Conservation (phyloP, 2,888 invertebrate genomes). For the Chorisops tibialis region DNA sequence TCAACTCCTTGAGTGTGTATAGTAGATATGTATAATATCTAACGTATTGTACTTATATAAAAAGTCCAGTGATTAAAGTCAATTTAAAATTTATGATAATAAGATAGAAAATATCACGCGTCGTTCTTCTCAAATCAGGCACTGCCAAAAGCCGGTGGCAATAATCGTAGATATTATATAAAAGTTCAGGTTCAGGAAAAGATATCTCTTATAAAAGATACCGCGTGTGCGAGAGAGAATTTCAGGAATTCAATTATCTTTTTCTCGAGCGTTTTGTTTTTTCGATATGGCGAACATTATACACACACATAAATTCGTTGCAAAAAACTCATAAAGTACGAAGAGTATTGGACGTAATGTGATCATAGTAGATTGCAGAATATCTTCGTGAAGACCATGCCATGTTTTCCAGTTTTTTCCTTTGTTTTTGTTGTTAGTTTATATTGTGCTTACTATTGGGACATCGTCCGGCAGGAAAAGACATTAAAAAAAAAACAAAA, state of each 20-base stretch:
- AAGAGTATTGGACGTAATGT: background rate
- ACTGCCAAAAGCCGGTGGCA: slow-evolving; percentile 23
- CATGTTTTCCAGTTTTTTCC: background rate
- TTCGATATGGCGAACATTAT: background rate
- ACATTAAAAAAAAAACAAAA: no score
- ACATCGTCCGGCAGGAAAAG: no score
- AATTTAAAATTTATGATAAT: slow-evolving; percentile 24
- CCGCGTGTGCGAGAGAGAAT: no score
- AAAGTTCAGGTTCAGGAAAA: slow-evolving; percentile 15
- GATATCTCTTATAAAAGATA: no score
- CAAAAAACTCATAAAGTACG: slow-evolving; percentile 19
- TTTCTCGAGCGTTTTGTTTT: background rate
- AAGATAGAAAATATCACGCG: slow-evolving; percentile 26
- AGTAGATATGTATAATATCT: no score
- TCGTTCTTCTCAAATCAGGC: slow-evolving; percentile 19
- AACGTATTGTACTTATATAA: no score
- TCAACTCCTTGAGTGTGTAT: no score
- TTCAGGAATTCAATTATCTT: background rate
- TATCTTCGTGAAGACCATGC: background rate
- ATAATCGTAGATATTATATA: slow-evolving; percentile 16
- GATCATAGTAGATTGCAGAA: background rate
- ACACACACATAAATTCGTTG: slow-evolving; percentile 25
- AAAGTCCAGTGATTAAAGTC: slow-evolving; percentile 15
- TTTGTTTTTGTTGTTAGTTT: no score
- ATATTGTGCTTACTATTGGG: no score